Evolutionary conservation across 2,797 vertebrate species (phyloP).

Genomic region (Nothura maculosa): DNA sequence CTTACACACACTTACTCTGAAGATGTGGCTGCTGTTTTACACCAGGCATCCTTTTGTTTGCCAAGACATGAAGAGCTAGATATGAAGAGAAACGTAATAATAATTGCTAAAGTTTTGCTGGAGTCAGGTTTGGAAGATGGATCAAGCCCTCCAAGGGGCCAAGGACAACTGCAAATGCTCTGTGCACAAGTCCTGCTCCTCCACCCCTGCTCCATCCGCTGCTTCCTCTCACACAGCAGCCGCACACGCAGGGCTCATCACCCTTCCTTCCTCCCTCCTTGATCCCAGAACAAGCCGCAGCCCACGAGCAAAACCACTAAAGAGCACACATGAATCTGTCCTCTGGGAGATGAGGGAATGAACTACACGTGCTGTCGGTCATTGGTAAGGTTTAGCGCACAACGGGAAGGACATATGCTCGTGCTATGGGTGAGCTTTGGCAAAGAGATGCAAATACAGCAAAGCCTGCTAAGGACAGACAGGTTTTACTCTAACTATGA

Average conservation of each 20-base stretch:
- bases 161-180: neutral
- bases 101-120: neutral
- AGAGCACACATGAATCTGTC: conserved; percentile 46
- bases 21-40: neutral
- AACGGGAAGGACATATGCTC: neutral
- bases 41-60: neutral
- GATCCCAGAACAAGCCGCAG: conserved; percentile 54
- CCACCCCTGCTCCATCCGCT: neutral
- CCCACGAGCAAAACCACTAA: conserved; percentile 52
- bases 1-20: neutral
- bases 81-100: neutral
- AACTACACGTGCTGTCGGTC: conserved; percentile 23
- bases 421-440: neutral
- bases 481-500: neutral
- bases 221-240: neutral
- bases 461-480: neutral
- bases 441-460: neutral
- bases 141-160: neutral
- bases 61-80: neutral
- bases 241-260: conserved; percentile 5
- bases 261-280: conserved; percentile 20
- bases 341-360: conserved; percentile 42
- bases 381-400: neutral
- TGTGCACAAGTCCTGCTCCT: neutral
- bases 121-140: neutral